phyloP scores from a whole-genome alignment of 2,113 vertebrate species.

The Delphinus delphis region DNA sequence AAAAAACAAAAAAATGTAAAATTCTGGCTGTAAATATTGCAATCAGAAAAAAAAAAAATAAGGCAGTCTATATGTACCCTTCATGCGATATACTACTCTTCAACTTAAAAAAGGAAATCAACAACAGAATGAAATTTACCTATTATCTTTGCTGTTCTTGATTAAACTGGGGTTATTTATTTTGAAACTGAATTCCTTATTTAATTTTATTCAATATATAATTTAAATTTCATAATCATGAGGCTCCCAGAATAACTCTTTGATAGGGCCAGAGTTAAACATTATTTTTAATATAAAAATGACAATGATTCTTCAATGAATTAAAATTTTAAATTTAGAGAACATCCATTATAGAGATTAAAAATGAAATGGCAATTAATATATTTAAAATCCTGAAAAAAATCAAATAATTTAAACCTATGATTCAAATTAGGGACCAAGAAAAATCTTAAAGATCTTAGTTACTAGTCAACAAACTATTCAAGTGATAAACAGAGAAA shows the following conservation, averaged over 20 bases:
- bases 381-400: slow-evolving; percentile 1
- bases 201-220: slow-evolving; percentile 41
- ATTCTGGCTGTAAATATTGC: slow-evolving; percentile 52
- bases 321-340: slow-evolving; percentile 37
- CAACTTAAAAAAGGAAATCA: slow-evolving; percentile 46
- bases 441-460: not conserved
- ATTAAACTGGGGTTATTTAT: slow-evolving; percentile 36
- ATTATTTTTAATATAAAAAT: slow-evolving; percentile 30
- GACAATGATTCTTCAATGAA: slow-evolving; percentile 14
- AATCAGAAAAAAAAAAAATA: slow-evolving; percentile 42
- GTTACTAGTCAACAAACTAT: slow-evolving; percentile 35
- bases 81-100: not conserved
- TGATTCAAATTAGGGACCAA: not conserved
- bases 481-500: slow-evolving; percentile 35
- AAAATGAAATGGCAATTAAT: slow-evolving; percentile 32
- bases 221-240: slow-evolving; percentile 22
- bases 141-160: slow-evolving; percentile 24
- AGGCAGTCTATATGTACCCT: not conserved
- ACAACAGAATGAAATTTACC: slow-evolving; percentile 25
- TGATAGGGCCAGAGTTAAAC: not conserved
- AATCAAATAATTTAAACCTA: slow-evolving; percentile 3
- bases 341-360: not conserved
- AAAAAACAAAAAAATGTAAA: not conserved
- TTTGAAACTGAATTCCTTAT: slow-evolving; percentile 47
- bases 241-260: slow-evolving; percentile 18